phyloP scores from a whole-genome alignment of 2,888 invertebrate species.

The Limnephilus rhombicus region DNA sequence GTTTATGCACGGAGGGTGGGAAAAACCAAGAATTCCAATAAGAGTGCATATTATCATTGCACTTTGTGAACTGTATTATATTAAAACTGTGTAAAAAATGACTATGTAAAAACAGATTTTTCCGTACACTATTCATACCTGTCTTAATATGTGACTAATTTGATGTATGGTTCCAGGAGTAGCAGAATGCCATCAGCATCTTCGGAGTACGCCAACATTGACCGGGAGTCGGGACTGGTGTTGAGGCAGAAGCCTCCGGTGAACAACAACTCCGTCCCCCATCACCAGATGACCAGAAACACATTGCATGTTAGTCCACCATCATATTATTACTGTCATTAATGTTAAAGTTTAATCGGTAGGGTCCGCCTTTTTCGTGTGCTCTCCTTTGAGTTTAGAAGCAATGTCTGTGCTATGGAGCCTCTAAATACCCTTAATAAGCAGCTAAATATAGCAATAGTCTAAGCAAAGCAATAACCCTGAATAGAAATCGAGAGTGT shows the following conservation, averaged over 20 bases:
- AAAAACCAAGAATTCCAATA: no score
- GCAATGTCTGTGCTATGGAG: no score
- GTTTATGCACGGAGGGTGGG: no score
- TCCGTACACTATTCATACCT: background rate
- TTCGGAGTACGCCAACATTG: constrained; percentile 78
- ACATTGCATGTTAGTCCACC: constrained; percentile 76
- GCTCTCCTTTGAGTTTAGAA: no score
- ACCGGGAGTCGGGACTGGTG: constrained; percentile 72
- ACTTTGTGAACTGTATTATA: background rate
- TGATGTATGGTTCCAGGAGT: constrained; percentile 71
- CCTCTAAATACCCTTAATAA: no score
- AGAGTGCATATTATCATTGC: no score
- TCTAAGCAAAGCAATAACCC: no score
- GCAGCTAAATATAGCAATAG: no score
- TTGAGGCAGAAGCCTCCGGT: constrained; percentile 73
- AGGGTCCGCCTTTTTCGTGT: no score
- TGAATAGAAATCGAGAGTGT: no score
- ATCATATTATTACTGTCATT: background rate
- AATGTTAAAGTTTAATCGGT: background rate
- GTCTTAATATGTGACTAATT: constrained; percentile 63
- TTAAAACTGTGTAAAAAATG: background rate
- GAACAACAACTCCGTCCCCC: constrained; percentile 69
- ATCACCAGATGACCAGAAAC: constrained; percentile 84
- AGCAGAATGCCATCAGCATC: constrained; percentile 79
- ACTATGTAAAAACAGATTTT: no score